Evolutionary conservation across 2,797 vertebrate genomes (phyloP).

Genomic region (Tamandua tetradactyla): DNA sequence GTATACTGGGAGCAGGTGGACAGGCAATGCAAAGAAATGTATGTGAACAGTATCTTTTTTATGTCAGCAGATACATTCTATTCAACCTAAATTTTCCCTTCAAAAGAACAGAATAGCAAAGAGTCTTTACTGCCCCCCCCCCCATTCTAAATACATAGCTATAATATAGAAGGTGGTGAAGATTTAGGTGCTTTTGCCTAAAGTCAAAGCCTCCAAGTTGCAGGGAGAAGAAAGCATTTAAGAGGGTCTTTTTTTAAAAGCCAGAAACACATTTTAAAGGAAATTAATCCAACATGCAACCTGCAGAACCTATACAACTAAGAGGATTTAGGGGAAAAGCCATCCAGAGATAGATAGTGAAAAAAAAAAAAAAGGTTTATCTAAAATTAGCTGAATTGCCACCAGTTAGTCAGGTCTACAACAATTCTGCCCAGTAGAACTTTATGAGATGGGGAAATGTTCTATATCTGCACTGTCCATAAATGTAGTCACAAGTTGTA

Average conservation of each 20-base stretch:
- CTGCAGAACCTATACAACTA: not conserved
- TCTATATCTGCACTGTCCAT: not conserved
- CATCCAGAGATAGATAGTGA: not conserved
- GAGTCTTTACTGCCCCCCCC: not conserved
- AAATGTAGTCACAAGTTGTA: not conserved
- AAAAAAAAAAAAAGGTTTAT: not conserved
- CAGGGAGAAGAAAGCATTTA: not conserved
- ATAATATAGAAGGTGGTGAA: not conserved
- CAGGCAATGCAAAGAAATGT: not conserved
- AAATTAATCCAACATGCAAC: not conserved
- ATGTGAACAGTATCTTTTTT: not conserved
- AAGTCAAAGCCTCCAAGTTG: not conserved
- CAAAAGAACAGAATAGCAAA: not conserved
- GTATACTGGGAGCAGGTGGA: slow-evolving; percentile 55
- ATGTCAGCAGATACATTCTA: not conserved
- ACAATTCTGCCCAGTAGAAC: not conserved
- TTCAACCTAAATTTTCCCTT: not conserved
- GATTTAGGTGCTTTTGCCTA: not conserved
- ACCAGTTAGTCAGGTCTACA: not conserved
- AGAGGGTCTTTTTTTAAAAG: not conserved
- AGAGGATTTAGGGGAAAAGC: not conserved
- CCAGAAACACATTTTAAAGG: not conserved
- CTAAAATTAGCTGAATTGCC: not conserved
- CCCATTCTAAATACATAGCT: not conserved
- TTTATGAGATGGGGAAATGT: not conserved